phyloP scores from a whole-genome alignment of 1,140 invertebrate genomes.

The Lordiphosa mommai region DNA sequence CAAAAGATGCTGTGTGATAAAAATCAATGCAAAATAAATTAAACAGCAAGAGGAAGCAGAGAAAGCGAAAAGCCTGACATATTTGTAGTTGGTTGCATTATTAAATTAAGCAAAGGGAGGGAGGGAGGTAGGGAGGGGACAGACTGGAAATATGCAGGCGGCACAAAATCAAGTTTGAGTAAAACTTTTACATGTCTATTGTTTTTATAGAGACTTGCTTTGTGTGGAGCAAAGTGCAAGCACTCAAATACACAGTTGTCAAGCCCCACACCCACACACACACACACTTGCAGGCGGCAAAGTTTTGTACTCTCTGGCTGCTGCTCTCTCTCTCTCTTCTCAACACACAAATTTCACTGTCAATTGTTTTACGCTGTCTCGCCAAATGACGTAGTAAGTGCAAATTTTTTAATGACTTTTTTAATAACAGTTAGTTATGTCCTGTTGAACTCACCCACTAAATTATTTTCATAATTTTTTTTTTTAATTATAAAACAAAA shows the following conservation, averaged over 20 bases:
- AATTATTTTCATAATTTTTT: neutral
- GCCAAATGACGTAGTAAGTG: slow-evolving; percentile 34
- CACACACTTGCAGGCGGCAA: slow-evolving; percentile 10
- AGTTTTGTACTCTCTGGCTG: slow-evolving; percentile 10
- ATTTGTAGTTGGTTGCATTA: slow-evolving; percentile 39
- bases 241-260: slow-evolving; percentile 39
- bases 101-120: slow-evolving; percentile 48
- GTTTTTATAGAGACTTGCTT: slow-evolving; percentile 16
- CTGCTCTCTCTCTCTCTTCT: slow-evolving; percentile 6
- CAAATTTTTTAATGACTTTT: slow-evolving; percentile 12
- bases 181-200: slow-evolving; percentile 33
- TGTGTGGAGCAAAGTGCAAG: slow-evolving; percentile 48
- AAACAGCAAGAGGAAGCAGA: slow-evolving; percentile 24
- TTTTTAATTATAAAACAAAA: neutral
- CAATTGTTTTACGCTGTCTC: slow-evolving; percentile 34
- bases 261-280: slow-evolving; percentile 30
- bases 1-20: slow-evolving; percentile 41
- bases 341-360: slow-evolving; percentile 29
- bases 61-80: slow-evolving; percentile 53
- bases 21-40: slow-evolving; percentile 71
- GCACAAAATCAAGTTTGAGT: slow-evolving; percentile 30
- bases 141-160: slow-evolving; percentile 16
- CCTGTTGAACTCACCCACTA: neutral
- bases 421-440: neutral
- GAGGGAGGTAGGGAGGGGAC: neutral